phyloP scores from a whole-genome alignment of 1,140 invertebrate genomes.

The Oppia nitens region DNA sequence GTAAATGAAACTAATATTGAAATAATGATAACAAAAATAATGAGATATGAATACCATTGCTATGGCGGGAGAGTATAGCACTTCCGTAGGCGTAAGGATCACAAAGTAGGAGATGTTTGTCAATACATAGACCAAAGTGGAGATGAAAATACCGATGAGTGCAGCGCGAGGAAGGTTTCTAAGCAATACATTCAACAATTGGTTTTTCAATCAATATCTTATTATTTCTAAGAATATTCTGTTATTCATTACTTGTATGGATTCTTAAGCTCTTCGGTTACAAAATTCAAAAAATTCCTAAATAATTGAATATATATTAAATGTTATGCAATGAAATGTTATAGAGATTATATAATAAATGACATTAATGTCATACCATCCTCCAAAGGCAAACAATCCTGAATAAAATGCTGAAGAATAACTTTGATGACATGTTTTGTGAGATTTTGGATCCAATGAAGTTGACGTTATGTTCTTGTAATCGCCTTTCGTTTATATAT shows the following conservation, averaged over 20 bases:
- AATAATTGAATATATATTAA: background rate
- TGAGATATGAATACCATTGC: slow-evolving; percentile 60
- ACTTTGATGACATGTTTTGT: background rate
- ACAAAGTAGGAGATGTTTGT: slow-evolving; percentile 86
- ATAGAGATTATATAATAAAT: background rate
- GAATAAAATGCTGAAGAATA: slow-evolving; percentile 11
- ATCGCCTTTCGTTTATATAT: background rate
- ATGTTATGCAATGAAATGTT: background rate
- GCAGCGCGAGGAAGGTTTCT: slow-evolving; percentile 86
- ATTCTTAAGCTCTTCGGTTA: slow-evolving; percentile 85
- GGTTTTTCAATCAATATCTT: no score
- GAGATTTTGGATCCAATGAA: background rate
- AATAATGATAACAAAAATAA: background rate
- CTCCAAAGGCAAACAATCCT: slow-evolving; percentile 14
- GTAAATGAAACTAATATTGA: background rate
- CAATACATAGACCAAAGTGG: slow-evolving; percentile 75
- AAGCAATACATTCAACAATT: no score
- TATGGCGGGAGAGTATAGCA: slow-evolving; percentile 70
- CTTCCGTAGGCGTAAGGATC: slow-evolving; percentile 61
- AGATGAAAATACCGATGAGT: slow-evolving; percentile 71
- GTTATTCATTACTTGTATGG: slow-evolving; percentile 33
- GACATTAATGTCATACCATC: slow-evolving; percentile 49
- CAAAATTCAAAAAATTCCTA: slow-evolving; percentile 54
- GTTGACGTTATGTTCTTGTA: background rate
- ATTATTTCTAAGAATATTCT: background rate